Conservation (phyloP, 2,888 invertebrate genomes). For the Atethmia centrago region DNA sequence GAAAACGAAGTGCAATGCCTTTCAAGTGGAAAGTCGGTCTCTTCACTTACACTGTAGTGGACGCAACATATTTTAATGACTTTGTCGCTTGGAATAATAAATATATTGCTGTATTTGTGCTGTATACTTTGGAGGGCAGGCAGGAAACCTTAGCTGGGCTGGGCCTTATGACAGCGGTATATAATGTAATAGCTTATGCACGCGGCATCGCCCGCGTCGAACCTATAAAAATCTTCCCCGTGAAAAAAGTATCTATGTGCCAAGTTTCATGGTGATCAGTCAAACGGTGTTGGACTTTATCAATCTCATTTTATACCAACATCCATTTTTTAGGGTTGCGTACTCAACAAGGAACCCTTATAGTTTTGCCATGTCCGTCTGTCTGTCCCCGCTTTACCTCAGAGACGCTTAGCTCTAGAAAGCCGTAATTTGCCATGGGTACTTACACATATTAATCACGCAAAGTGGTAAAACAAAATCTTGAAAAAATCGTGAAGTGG, state of each 20-base stretch:
- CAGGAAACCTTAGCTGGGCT: background rate
- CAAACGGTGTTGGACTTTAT: background rate
- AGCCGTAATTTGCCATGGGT: too few relatives aligned
- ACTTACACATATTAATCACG: too few relatives aligned
- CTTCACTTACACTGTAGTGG: slow-evolving; percentile 19
- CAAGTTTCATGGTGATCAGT: background rate
- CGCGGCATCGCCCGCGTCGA: too few relatives aligned
- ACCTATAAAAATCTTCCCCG: background rate
- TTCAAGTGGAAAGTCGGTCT: slow-evolving; percentile 57
- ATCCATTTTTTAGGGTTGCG: too few relatives aligned
- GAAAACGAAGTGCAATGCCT: slow-evolving; percentile 57
- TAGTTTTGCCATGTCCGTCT: too few relatives aligned
- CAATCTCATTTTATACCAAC: too few relatives aligned
- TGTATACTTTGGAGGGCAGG: background rate
- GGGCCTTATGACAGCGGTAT: background rate
- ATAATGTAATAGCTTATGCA: background rate
- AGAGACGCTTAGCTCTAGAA: too few relatives aligned
- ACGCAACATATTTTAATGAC: slow-evolving; percentile 48
- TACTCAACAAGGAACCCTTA: too few relatives aligned
- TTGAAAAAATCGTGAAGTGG: too few relatives aligned
- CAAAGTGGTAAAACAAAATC: too few relatives aligned
- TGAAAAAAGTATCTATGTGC: background rate
- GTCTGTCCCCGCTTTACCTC: too few relatives aligned
- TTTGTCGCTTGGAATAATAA: slow-evolving; percentile 40
- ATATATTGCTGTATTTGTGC: slow-evolving; percentile 17